phyloP scores from a whole-genome alignment of 2,797 vertebrate species.

The Perodicticus potto region DNA sequence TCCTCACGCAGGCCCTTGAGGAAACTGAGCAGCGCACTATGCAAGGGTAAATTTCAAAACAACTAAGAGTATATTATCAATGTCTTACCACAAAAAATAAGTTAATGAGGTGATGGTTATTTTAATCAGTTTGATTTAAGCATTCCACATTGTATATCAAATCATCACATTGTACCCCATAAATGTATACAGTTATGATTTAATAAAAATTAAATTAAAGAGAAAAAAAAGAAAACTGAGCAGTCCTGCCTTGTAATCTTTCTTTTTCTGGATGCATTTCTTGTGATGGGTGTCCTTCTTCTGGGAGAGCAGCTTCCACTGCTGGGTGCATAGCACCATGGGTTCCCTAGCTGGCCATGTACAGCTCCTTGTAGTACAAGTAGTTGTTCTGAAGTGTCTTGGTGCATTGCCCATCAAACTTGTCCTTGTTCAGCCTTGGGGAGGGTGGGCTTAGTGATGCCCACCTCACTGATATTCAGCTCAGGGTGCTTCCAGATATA shows the following conservation, averaged over 20 bases:
- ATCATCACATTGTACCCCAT: too few species aligned
- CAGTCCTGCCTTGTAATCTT: conserved; percentile 96
- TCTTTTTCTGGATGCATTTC: conserved; percentile 97
- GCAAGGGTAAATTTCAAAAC: too few species aligned
- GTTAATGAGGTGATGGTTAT: too few species aligned
- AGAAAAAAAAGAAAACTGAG: conserved; percentile 91
- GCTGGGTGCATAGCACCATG: conserved; percentile 98
- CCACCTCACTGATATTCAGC: conserved; percentile 93
- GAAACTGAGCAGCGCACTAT: conserved; percentile 91
- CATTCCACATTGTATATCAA: too few species aligned
- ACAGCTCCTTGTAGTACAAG: conserved; percentile 98
- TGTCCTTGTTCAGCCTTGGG: conserved; percentile 98
- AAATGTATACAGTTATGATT: too few species aligned
- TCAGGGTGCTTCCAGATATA: conserved; percentile 97
- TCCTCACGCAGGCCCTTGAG: conserved; percentile 96
- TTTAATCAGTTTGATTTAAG: too few species aligned
- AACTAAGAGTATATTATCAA: too few species aligned
- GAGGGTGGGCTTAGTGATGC: conserved; percentile 94
- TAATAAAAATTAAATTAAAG: too few species aligned
- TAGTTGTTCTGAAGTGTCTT: conserved; percentile 97
- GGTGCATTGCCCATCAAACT: conserved; percentile 95
- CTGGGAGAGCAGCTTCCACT: conserved; percentile 96
- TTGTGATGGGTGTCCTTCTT: conserved; percentile 96
- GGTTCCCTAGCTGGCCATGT: conserved; percentile 97
- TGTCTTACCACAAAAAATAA: too few species aligned